Conservation (phyloP, 2,888 invertebrate genomes). For the Clostera curtula region DNA sequence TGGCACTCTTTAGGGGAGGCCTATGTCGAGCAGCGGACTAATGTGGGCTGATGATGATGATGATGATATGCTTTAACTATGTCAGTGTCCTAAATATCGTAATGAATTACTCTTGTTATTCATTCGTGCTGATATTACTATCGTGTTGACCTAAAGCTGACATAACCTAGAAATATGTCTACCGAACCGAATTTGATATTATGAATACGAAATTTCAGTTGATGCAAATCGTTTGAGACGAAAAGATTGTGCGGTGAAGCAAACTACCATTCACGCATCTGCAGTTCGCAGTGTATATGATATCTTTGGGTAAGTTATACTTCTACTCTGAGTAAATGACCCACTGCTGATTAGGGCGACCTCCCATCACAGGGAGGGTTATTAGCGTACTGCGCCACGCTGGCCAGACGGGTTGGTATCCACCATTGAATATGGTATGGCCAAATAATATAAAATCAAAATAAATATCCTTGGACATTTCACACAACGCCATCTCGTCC, state of each 20-base stretch:
- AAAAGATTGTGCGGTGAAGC: slow-evolving; percentile 18
- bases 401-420: too few species aligned
- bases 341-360: too few species aligned
- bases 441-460: too few species aligned
- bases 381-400: too few species aligned
- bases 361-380: too few species aligned
- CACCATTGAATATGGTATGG: too few species aligned
- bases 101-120: background rate
- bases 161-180: slow-evolving; percentile 29
- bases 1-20: too few species aligned
- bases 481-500: too few species aligned
- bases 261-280: slow-evolving; percentile 1
- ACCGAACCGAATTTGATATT: slow-evolving; percentile 31
- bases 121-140: slow-evolving; percentile 16
- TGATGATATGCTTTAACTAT: background rate
- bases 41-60: too few species aligned
- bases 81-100: slow-evolving; percentile 1
- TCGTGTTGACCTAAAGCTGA: slow-evolving; percentile 28
- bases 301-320: background rate
- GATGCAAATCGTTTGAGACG: slow-evolving; percentile 28
- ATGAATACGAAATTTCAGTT: slow-evolving; percentile 28
- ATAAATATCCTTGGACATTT: too few species aligned
- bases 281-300: background rate
- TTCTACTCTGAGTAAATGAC: too few species aligned
- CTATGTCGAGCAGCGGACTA: too few species aligned